A percentile compares a stretch with the other conserved stretches of the same genome.
phyloP scores from a whole-genome alignment of 2,888 invertebrate genomes.

The Clusia tigrina region DNA sequence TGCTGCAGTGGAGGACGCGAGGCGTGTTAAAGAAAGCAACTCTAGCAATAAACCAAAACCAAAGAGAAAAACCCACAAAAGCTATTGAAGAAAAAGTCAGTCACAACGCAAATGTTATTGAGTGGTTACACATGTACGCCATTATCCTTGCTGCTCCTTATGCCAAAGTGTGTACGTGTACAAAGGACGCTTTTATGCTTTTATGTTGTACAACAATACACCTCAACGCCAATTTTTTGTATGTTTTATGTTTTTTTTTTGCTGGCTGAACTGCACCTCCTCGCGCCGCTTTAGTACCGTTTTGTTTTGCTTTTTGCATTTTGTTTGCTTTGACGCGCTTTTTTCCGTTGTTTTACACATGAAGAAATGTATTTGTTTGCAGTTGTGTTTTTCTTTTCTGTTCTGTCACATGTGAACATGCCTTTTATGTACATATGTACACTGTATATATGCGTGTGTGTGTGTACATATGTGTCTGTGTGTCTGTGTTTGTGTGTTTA shows the following conservation, averaged over 20 bases:
- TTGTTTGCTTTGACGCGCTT: slow-evolving; percentile 7
- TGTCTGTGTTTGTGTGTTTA: neutral
- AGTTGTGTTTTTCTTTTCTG: neutral
- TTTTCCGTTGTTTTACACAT: neutral
- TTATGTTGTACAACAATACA: slow-evolving; percentile 4
- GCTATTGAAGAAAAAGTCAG: neutral
- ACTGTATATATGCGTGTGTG: slow-evolving; percentile 1
- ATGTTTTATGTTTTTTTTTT: slow-evolving; percentile 1
- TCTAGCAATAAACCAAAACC: neutral
- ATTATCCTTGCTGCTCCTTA: slow-evolving; percentile 9
- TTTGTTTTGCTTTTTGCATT: neutral
- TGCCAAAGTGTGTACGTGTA: slow-evolving; percentile 15
- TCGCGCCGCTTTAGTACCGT: no score
- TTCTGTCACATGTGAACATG: no score
- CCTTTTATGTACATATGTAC: no score
- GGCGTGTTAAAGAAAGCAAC: neutral
- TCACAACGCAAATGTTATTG: slow-evolving; percentile 14
- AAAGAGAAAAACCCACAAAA: neutral
- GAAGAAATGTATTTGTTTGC: neutral
- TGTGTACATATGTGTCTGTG: neutral
- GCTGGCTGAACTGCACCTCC: neutral
- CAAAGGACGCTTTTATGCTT: neutral
- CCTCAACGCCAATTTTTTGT: no score
- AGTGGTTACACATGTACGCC: slow-evolving; percentile 12
- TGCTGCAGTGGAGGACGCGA: neutral